Evolutionary conservation across 2,797 vertebrate species (phyloP).

Genomic region (Microctenopoma steveboyesi): DNA sequence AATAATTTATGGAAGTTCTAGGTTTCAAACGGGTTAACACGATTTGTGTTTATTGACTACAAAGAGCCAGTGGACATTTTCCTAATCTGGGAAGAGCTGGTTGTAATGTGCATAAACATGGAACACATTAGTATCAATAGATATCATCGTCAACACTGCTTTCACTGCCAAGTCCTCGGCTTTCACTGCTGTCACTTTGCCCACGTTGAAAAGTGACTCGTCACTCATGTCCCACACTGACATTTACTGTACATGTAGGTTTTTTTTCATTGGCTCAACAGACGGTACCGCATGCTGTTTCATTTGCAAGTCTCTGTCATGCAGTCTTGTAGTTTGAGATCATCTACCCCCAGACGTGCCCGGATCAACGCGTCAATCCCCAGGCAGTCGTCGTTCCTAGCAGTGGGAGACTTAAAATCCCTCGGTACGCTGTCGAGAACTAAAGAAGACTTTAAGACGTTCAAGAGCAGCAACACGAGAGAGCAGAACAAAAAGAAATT

Average conservation of each 20-base stretch:
- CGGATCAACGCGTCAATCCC: slow-evolving; percentile 12
- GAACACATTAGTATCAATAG: slow-evolving; percentile 27
- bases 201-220: slow-evolving; percentile 8
- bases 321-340: background rate
- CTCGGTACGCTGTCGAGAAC: background rate
- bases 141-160: slow-evolving; percentile 29
- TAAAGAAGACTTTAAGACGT: slow-evolving; percentile 15
- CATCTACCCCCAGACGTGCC: background rate
- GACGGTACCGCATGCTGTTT: slow-evolving; percentile 4
- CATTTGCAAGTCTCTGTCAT: background rate
- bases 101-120: slow-evolving; percentile 32
- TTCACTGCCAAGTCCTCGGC: slow-evolving; percentile 12
- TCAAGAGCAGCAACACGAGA: background rate
- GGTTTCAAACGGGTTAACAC: no score
- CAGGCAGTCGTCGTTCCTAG: slow-evolving; percentile 17
- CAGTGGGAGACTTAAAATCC: slow-evolving; percentile 23
- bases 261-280: background rate
- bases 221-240: background rate
- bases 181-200: slow-evolving; percentile 7
- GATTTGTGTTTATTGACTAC: slow-evolving; percentile 17
- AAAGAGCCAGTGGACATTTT: slow-evolving; percentile 41
- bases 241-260: background rate
- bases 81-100: slow-evolving; percentile 11
- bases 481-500: no score
- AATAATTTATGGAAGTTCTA: no score